phyloP scores from a whole-genome alignment of 2,113 vertebrate species.

The Climacteris rufus region DNA sequence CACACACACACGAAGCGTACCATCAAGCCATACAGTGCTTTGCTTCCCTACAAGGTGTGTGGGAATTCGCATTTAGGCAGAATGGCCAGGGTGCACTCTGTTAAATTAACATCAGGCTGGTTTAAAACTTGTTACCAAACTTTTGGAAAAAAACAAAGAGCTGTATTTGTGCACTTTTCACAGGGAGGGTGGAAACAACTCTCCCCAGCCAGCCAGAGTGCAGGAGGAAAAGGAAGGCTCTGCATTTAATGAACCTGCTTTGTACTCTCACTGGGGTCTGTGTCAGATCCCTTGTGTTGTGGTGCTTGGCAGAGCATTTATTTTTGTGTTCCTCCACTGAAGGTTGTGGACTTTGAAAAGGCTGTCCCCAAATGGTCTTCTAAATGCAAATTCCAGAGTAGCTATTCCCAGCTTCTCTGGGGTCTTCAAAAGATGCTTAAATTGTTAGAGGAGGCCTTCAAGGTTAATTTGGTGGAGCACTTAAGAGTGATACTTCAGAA shows the following conservation, averaged over 20 bases:
- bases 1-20: rapidly evolving
- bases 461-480: background rate
- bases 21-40: rapidly evolving
- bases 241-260: constrained; percentile 5
- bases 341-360: background rate
- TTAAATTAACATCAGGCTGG: background rate
- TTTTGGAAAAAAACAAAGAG: no score
- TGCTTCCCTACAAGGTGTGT: rapidly evolving
- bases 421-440: background rate
- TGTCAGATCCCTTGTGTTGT: background rate
- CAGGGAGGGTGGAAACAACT: background rate
- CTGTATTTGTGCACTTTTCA: background rate
- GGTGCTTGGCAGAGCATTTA: background rate
- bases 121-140: background rate
- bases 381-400: background rate
- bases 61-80: no score
- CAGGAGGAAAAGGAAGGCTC: background rate
- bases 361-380: constrained; percentile 8
- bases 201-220: background rate
- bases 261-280: background rate
- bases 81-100: rapidly evolving
- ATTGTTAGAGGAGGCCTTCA: background rate
- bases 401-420: background rate
- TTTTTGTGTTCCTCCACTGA: background rate
- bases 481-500: background rate